phyloP scores from a whole-genome alignment of 2,113 vertebrate species.

The Semnopithecus entellus region DNA sequence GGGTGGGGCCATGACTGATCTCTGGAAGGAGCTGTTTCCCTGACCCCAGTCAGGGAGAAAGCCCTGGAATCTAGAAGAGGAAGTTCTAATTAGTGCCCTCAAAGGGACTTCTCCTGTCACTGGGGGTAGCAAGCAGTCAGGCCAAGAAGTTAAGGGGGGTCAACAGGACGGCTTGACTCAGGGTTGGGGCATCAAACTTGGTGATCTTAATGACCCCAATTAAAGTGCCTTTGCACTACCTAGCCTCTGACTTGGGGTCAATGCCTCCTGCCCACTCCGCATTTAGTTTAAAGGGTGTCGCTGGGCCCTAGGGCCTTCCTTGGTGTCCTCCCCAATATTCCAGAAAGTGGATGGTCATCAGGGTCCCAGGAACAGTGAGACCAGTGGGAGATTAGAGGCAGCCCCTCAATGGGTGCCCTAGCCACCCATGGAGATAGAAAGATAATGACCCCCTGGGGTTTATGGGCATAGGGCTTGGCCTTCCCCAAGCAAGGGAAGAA shows the following conservation, averaged over 20 bases:
- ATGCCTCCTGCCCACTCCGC: background rate
- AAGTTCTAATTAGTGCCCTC: background rate
- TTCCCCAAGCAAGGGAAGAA: background rate
- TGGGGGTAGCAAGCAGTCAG: background rate
- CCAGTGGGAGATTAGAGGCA: background rate
- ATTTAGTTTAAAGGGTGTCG: background rate
- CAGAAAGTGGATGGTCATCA: background rate
- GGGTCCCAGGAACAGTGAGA: background rate
- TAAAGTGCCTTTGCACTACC: background rate
- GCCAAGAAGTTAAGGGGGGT: background rate
- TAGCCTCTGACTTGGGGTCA: background rate
- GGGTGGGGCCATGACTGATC: background rate
- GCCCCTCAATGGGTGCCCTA: background rate
- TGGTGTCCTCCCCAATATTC: background rate
- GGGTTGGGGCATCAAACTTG: background rate
- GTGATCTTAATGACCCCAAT: background rate
- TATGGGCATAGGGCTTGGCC: background rate
- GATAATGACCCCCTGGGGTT: background rate
- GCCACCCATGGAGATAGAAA: background rate
- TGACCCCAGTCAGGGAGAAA: background rate
- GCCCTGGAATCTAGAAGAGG: conserved; percentile 3
- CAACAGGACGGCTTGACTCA: background rate
- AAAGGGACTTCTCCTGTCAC: background rate
- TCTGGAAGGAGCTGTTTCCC: background rate
- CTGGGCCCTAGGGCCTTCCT: background rate